Conservation (phyloP, 2,797 vertebrate genomes). For the Typhlichthys subterraneus region DNA sequence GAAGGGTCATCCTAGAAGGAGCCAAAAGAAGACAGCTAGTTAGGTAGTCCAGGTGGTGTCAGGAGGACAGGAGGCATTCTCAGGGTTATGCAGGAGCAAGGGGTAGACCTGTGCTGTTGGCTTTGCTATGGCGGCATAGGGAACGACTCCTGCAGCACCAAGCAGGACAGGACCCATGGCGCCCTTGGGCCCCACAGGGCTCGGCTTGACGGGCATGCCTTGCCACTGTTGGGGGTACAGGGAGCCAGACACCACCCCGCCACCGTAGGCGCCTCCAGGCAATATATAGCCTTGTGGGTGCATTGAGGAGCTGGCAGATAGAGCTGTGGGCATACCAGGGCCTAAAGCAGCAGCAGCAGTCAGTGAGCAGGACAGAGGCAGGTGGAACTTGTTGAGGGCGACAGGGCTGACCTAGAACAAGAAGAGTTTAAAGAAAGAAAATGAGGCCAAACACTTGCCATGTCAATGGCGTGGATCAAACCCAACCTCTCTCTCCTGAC, state of each 20-base stretch:
- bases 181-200: conserved; percentile 52
- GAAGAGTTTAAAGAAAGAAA: conserved; percentile 34
- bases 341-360: conserved; percentile 76
- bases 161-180: conserved; percentile 60
- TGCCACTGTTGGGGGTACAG: conserved; percentile 78
- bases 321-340: conserved; percentile 67
- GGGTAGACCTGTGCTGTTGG: conserved; percentile 76
- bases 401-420: conserved; percentile 78
- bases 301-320: conserved; percentile 65
- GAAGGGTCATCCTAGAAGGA: background rate
- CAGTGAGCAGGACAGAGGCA: conserved; percentile 78
- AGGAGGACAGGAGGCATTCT: conserved; percentile 61
- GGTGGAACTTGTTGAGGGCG: conserved; percentile 72
- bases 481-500: conserved; percentile 7
- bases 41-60: conserved; percentile 82
- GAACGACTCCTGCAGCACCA: conserved; percentile 61
- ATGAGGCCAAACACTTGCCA: conserved; percentile 24
- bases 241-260: conserved; percentile 70
- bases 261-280: conserved; percentile 71
- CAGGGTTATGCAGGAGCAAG: conserved; percentile 67
- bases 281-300: conserved; percentile 66
- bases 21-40: conserved; percentile 29
- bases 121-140: conserved; percentile 65
- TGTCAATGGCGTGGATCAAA: conserved; percentile 17
- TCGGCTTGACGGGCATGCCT: conserved; percentile 33